These are phyloP conservation scores for Heteromormyrus szaboi DNA, from an alignment of 2,797 vertebrate genomes.

Conservation along the genomic window DNA sequence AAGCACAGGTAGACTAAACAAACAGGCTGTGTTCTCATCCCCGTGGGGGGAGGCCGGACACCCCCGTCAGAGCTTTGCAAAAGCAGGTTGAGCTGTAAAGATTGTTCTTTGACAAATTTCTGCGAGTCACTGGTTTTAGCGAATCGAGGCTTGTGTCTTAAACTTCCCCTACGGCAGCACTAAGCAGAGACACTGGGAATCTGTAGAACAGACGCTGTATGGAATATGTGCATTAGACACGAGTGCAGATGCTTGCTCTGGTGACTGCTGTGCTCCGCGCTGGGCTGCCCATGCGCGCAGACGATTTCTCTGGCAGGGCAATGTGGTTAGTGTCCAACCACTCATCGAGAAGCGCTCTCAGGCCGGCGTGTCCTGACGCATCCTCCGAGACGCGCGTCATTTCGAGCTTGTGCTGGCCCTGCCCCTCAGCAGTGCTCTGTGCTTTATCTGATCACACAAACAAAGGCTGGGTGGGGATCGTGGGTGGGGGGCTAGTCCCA, in stretches of 20 bases:
- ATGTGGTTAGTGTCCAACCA: not conserved
- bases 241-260: not conserved
- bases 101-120: constrained; percentile 19
- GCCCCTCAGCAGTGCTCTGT: not conserved
- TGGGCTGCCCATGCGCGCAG: not conserved
- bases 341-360: not conserved
- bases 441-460: not conserved
- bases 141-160: constrained; percentile 20
- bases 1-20: constrained; percentile 66
- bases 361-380: not conserved
- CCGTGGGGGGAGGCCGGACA: not conserved
- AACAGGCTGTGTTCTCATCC: constrained; percentile 52
- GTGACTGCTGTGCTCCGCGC: not conserved
- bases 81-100: not conserved
- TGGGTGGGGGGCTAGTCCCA: too few species aligned
- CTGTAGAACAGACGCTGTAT: not conserved
- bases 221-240: not conserved
- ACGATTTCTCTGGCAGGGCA: not conserved
- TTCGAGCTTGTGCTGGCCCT: not conserved
- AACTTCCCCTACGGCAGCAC: constrained; percentile 24
- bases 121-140: constrained; percentile 33
- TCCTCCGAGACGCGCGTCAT: not conserved
- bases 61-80: not conserved
- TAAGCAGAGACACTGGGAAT: not conserved
- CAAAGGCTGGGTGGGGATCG: not conserved